These are phyloP conservation scores for Phalacrocorax carbo DNA, from an alignment of 2,113 vertebrate species.

Conservation along the genomic window DNA sequence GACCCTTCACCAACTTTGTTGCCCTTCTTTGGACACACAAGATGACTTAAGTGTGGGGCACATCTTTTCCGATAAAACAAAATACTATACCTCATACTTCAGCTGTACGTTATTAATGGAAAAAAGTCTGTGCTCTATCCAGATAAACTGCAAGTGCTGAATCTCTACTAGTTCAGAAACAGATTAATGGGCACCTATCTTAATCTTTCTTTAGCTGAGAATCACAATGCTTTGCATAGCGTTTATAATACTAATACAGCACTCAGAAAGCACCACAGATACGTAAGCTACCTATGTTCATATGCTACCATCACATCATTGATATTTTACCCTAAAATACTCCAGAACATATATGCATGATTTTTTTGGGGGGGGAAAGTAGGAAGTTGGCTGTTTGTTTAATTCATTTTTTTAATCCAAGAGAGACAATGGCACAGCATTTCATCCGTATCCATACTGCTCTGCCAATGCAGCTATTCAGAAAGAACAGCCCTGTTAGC, in stretches of 20 bases:
- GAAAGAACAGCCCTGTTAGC: not conserved
- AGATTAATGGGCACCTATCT: slow-evolving; percentile 3
- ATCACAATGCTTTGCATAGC: not conserved
- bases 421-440: not conserved
- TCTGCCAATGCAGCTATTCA: not conserved
- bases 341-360: not conserved
- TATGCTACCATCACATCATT: not conserved
- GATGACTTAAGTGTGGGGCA: not conserved
- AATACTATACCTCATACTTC: not conserved
- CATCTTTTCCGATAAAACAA: not conserved
- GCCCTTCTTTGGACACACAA: too few species aligned
- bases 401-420: not conserved
- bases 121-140: not conserved
- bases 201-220: slow-evolving; percentile 20
- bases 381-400: not conserved
- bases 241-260: not conserved
- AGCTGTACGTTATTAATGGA: not conserved
- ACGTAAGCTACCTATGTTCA: not conserved
- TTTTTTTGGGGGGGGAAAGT: not conserved
- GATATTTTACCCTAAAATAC: not conserved
- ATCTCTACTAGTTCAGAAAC: not conserved
- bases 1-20: too few species aligned
- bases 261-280: not conserved
- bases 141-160: not conserved
- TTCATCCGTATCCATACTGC: not conserved